Base-by-base conservation (phyloP, 2,888 invertebrate species). In the Trilocha varians region DNA sequence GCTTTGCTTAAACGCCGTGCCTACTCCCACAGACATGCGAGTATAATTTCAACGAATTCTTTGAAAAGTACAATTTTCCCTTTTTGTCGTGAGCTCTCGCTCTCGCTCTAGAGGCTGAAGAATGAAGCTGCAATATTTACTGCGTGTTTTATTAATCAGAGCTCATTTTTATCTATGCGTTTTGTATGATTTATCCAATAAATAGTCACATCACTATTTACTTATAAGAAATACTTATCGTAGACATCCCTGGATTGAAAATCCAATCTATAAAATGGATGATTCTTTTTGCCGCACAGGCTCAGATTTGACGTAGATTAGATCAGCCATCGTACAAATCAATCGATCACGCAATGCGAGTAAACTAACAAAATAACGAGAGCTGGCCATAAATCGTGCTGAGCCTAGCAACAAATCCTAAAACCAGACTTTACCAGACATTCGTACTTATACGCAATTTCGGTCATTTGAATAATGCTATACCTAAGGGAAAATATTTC, bases 1-100 rank as follows among this genome's bases (percentile, higher is more conserved):
- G 59, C 53, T 59, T 49, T 55, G 55, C 59, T 63, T 66, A 67
- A 68, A 69, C 56, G 53, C 58, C 52, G 50, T 53, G 52, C 49
- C 55, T 53, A 50, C 55, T 55, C 38, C 46, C 44, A 53, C 55
- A 54, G 49, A 52, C 49, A 50, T 45, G 57, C 55, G 32, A 16
- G 40, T 37, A 36, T 61, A 59, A 59, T 61, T 62, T 55, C 53
- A 47, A 43, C 42, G 43, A 50, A 45, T 46, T 49, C 42, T 49
- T 55, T 53, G 45, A 40, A 49, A 51, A 41, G 43, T 39, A 46
- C 38, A 35, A 40, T 11, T 18, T 41, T 39, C 18, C 15, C 14
- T 16, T 39, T 36, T 42, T 34, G 34, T 40, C 32, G 8, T 13
- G n/a, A 36, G 16, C n/a, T 16, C 15, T 16, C 16, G 16, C 16